Percentiles rank a stretch among this genome's conserved stretches.
Evolutionary conservation across 2,888 invertebrate species (phyloP).

Genomic region (Biston stratarius): DNA sequence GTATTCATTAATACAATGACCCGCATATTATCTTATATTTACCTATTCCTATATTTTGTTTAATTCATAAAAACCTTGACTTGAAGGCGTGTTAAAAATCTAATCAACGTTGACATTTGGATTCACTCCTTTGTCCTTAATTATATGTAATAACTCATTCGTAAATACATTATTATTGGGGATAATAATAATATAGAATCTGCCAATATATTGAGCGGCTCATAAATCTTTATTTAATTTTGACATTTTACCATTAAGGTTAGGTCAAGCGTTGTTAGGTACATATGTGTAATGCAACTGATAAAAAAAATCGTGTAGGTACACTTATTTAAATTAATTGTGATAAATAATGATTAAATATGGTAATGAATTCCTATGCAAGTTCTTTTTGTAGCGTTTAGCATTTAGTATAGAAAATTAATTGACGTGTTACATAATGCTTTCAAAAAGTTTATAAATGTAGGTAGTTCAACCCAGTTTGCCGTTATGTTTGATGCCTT

Average conservation of each 20-base stretch:
- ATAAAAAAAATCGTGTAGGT: neutral
- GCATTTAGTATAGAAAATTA: neutral
- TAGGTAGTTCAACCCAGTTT: no score
- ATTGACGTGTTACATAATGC: no score
- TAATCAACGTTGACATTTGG: constrained; percentile 34
- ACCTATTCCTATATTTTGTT: constrained; percentile 18
- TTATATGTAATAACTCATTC: constrained; percentile 18
- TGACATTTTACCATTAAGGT: constrained; percentile 16
- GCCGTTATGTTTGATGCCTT: no score
- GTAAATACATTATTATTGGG: constrained; percentile 19
- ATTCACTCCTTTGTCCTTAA: constrained; percentile 22
- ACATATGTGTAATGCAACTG: neutral
- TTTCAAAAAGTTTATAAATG: no score
- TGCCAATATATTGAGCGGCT: constrained; percentile 8
- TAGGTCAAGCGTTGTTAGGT: constrained; percentile 5
- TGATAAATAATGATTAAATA: neutral
- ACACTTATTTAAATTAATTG: neutral
- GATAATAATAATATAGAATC: constrained; percentile 26
- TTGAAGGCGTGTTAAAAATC: constrained; percentile 20
- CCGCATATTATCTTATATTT: constrained; percentile 55
- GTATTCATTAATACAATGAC: constrained; percentile 62
- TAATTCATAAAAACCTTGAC: constrained; percentile 36
- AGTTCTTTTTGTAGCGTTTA: neutral
- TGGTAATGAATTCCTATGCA: neutral
- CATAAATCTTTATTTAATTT: constrained; percentile 9